Evolutionary conservation across 2,113 vertebrate genomes (phyloP).

Genomic region (Asarcornis scutulata): DNA sequence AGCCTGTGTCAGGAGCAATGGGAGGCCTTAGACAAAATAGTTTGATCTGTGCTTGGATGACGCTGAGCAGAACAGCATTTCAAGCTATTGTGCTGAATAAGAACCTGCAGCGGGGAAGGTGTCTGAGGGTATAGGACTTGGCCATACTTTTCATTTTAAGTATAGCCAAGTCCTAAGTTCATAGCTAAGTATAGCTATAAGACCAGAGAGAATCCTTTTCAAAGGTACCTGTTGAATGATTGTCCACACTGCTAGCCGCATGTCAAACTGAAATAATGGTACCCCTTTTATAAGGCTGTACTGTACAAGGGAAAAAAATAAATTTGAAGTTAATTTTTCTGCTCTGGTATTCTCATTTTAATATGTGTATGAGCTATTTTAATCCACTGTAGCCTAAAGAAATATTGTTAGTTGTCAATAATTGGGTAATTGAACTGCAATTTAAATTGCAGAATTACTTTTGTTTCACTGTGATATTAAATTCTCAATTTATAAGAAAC

Average conservation of each 20-base stretch:
- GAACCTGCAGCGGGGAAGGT: neutral
- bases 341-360: neutral
- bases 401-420: neutral
- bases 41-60: neutral
- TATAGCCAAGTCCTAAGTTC: neutral
- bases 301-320: neutral
- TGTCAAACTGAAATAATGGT: neutral
- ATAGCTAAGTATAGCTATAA: neutral
- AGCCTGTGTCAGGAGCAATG: neutral
- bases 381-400: neutral
- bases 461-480: neutral
- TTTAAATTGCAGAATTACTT: neutral
- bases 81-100: neutral
- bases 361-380: neutral
- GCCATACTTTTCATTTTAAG: neutral
- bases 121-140: neutral
- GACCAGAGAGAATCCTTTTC: neutral
- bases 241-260: rapidly evolving
- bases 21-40: neutral
- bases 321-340: neutral
- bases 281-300: neutral
- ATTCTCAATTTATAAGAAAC: neutral
- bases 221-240: neutral
- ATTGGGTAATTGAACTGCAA: neutral
- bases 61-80: slow-evolving; percentile 6